A percentile compares a stretch with the other conserved stretches of the same genome.
Conservation (phyloP, 1,140 invertebrate species). For the Sitodiplosis mosellana region DNA sequence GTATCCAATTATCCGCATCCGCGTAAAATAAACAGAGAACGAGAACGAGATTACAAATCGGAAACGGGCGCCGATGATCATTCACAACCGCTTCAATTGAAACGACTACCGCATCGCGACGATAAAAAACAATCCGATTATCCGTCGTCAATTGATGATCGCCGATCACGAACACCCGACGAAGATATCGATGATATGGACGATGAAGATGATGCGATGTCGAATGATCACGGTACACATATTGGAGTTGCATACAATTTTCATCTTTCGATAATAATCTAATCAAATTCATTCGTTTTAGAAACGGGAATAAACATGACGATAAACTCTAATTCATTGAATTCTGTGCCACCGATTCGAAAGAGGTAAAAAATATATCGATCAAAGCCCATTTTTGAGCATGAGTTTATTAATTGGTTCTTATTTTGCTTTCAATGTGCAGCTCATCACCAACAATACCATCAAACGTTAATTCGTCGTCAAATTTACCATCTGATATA, state of each 20-base stretch:
- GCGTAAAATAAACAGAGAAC: background rate
- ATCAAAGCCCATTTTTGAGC: background rate
- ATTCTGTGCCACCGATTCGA: conserved; percentile 2
- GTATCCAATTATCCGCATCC: background rate
- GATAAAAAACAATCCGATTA: background rate
- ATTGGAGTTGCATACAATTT: too few relatives aligned
- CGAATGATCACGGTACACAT: background rate
- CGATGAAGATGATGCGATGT: conserved; percentile 7
- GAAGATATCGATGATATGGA: conserved; percentile 17
- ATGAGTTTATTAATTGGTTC: too few relatives aligned
- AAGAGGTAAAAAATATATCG: conserved; percentile 10
- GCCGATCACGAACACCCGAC: conserved; percentile 2
- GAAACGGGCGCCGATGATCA: too few relatives aligned
- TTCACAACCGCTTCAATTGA: too few relatives aligned
- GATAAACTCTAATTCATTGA: conserved; percentile 1
- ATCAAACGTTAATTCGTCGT: conserved; percentile 1
- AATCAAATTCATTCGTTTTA: too few relatives aligned
- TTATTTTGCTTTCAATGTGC: background rate
- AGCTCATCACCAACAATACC: conserved; percentile 2
- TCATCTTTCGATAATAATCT: too few relatives aligned
- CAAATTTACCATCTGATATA: conserved; percentile 12
- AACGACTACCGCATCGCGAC: background rate
- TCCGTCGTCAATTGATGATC: background rate
- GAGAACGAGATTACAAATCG: background rate
- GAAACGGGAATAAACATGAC: conserved; percentile 19